Evolutionary conservation across 2,888 invertebrate species (phyloP).

Genomic region (Rambutsinella grinnellia): DNA sequence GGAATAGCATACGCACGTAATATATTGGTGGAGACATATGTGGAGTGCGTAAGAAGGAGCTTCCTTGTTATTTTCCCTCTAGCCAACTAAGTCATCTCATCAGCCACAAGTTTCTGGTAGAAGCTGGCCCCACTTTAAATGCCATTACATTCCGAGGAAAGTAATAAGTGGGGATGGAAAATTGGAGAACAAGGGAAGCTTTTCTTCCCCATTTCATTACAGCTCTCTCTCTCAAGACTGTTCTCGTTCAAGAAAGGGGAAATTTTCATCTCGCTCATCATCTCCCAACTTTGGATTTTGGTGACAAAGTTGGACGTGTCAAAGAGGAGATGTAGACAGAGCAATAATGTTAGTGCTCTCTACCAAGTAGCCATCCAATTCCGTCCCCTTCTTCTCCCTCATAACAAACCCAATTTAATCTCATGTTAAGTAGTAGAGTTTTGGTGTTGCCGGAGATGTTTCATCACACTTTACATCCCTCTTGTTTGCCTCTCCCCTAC

Average conservation of each 20-base stretch:
- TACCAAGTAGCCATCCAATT: constrained; percentile 4
- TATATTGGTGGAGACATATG: constrained; percentile 17
- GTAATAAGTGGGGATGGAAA: constrained; percentile 14
- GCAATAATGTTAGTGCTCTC: neutral
- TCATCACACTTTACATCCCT: constrained; percentile 44
- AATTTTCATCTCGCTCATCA: constrained; percentile 6
- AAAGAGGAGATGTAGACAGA: neutral
- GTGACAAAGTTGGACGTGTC: neutral
- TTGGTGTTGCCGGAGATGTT: constrained; percentile 29
- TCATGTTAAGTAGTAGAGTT: constrained; percentile 40
- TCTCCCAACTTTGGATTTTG: neutral
- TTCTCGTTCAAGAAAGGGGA: neutral
- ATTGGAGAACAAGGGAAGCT: neutral
- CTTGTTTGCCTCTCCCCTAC: constrained; percentile 10
- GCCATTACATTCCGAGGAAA: constrained; percentile 29
- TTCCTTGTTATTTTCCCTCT: constrained; percentile 19
- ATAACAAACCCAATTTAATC: constrained; percentile 41
- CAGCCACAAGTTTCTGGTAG: neutral
- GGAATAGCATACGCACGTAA: neutral
- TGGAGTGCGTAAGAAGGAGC: neutral
- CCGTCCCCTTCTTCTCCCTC: neutral
- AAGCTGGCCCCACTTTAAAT: constrained; percentile 20
- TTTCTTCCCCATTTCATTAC: constrained; percentile 50
- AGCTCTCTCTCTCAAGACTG: constrained; percentile 47
- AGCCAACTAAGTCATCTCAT: constrained; percentile 43